Evolutionary conservation across 2,797 vertebrate species (phyloP).

Genomic region (Chrosomus eos): DNA sequence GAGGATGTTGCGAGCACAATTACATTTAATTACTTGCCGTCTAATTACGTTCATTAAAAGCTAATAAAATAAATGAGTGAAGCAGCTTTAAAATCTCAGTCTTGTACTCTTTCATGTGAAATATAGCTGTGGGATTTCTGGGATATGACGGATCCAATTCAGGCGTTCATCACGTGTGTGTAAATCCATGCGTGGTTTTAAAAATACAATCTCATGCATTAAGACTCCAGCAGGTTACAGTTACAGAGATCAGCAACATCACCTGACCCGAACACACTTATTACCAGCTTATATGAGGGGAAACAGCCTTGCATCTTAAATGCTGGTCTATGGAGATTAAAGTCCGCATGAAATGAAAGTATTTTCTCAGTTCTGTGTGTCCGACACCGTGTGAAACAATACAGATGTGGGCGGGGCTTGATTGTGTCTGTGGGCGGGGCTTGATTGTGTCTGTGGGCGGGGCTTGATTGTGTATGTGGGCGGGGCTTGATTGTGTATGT

Average conservation of each 20-base stretch:
- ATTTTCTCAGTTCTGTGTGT: no score
- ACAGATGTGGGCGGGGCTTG: constrained; percentile 4
- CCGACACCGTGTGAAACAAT: no score
- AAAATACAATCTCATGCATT: background rate
- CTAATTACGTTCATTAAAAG: constrained; percentile 99
- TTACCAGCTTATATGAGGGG: background rate
- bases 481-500: background rate
- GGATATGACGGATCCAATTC: constrained; percentile 68
- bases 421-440: background rate
- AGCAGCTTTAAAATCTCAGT: constrained; percentile 93
- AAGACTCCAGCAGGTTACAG: background rate
- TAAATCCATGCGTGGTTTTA: constrained; percentile 61
- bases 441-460: background rate
- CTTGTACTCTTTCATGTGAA: constrained; percentile 89
- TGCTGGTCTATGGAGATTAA: background rate
- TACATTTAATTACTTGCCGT: constrained; percentile 99
- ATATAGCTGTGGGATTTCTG: constrained; percentile 92
- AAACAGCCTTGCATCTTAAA: background rate
- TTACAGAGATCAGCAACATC: background rate
- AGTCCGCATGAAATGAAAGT: background rate
- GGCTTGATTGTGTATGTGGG: no score
- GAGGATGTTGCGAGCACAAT: constrained; percentile 89
- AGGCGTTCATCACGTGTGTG: constrained; percentile 72
- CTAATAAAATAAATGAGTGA: constrained; percentile 97
- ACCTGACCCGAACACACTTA: background rate